phyloP scores from a whole-genome alignment of 1,140 invertebrate species.

The Drosophila nannoptera region DNA sequence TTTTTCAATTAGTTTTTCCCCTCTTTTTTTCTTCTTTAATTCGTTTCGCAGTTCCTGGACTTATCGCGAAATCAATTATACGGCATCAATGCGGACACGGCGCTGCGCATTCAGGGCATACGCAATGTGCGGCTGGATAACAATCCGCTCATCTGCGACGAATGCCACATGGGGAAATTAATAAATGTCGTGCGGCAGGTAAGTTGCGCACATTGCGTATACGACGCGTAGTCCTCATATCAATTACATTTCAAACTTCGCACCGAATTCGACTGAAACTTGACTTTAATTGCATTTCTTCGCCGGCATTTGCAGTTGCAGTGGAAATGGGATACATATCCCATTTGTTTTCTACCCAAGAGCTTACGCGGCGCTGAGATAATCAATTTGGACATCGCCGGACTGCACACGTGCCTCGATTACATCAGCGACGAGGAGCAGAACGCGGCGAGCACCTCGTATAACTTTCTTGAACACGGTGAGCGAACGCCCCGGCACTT shows the following conservation, averaged over 20 bases:
- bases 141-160: slow-evolving; percentile 85
- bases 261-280: slow-evolving; percentile 28
- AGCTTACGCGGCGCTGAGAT: slow-evolving; percentile 74
- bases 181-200: slow-evolving; percentile 77
- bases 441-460: slow-evolving; percentile 78
- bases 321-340: slow-evolving; percentile 77
- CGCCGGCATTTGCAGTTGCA: slow-evolving; percentile 54
- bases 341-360: slow-evolving; percentile 78
- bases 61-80: slow-evolving; percentile 82
- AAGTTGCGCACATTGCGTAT: slow-evolving; percentile 43
- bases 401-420: slow-evolving; percentile 73
- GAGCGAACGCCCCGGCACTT: slow-evolving; percentile 8
- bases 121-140: slow-evolving; percentile 81
- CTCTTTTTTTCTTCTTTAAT: slow-evolving; percentile 19
- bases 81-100: slow-evolving; percentile 81
- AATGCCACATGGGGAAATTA: slow-evolving; percentile 81
- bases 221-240: slow-evolving; percentile 24
- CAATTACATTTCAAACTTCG: slow-evolving; percentile 53
- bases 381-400: slow-evolving; percentile 72
- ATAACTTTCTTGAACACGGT: slow-evolving; percentile 79
- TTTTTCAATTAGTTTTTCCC: not conserved
- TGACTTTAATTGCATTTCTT: slow-evolving; percentile 1
- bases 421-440: slow-evolving; percentile 78
- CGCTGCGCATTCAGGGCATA: slow-evolving; percentile 79
- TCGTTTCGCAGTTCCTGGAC: slow-evolving; percentile 80